Evolutionary conservation across 2,888 invertebrate genomes (phyloP), one percentile per base, ranked within the genome.

Genomic region (Apamea sordens): DNA sequence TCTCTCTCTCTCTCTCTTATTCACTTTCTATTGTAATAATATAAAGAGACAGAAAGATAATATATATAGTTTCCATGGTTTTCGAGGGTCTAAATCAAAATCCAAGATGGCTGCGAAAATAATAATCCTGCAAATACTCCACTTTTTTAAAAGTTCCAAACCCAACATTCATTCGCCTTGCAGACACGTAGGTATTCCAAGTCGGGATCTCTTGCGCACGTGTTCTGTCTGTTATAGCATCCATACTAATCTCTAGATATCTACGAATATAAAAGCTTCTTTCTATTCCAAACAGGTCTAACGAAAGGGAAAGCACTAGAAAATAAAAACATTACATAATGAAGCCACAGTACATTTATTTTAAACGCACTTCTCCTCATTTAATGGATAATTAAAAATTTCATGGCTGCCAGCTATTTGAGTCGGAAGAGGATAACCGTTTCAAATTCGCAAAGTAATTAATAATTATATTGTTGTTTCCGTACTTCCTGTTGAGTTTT

Each of bases 341-440:
- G 72, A 44, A 21, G 44, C 50, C 64, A 13, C 53, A 53, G 44
- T 18, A 75, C n/a, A 50, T 69, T 70, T 50, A 64, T 68, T 61
- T 63, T 21, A 13, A 67, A 53, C 32, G 24, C 28, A 72, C 41
- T 36, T 72, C 67, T 64, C 36, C 67, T 72, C 68, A 64, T 64
- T 41, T 68, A 70, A 73, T 69, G 68, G 68, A 44, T 77, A 65
- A 84, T 87, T 87, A 86, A 87, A 80, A 87, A 86, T 85, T 85
- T 87, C 87, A 85, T 63, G 80, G 73, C 59, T 41, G 28, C 64
- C 61, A 71, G 76, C n/a, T 86, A 64, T 83, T 69, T 72, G 73
- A 50, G 32, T 61, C 65, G 71, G 73, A 76, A 86, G 86, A 63
- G 71, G 32, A 32, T 70, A 18, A 44, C 76, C 87, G 84, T 84